Evolutionary conservation across 2,797 vertebrate species (phyloP), one percentile per base, ranked within the genome.

Genomic region (Cheirogaleus major): DNA sequence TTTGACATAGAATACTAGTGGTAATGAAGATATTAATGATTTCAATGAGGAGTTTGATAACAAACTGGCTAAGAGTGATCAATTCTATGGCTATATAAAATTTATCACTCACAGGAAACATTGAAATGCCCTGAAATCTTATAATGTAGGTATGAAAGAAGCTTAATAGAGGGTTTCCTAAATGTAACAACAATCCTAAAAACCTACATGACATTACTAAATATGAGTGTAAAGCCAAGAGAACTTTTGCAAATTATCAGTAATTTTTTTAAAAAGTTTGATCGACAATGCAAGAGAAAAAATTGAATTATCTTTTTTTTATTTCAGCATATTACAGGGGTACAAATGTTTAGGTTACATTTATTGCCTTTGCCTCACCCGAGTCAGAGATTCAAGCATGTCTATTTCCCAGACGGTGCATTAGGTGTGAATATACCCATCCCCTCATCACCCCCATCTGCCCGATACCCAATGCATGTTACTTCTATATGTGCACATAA

Each of bases 1-100:
- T 86, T 55, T 94, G 81, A 93, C 45, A 91, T 69, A 94, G 88
- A 84, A 85, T 79, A 45, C 18, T 86, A n/a, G 32, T 45, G 2
- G 32, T 25, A 27, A 27, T 61, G 43, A 95, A 78, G 70, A 65
- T 59, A 59, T 59, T 59, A 25, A 59, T 50, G 59, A 70, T 12
- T 78, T 90, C 61, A 83, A 1, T 7, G 4, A 84, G 38, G 8
- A 76, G 14, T 65, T 0, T 11, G 17, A 88, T 14, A 38, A 67
- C 55, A 95, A 89, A 91, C n/a, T 48, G n/a, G 55, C 63, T 93
- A 65, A 50, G 45, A 92, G 22, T 20, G 59, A 23, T 85, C 63
- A 78, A 25, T 76, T 81, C 75, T 12, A 30, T 7, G 22, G 32
- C 38, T 63, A 86, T 43, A 83, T 88, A 75, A 75, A 92, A 95